A percentile compares a stretch with the other conserved stretches of the same genome.
Evolutionary conservation across 2,888 invertebrate species (phyloP).

Genomic region (Spodoptera littoralis): DNA sequence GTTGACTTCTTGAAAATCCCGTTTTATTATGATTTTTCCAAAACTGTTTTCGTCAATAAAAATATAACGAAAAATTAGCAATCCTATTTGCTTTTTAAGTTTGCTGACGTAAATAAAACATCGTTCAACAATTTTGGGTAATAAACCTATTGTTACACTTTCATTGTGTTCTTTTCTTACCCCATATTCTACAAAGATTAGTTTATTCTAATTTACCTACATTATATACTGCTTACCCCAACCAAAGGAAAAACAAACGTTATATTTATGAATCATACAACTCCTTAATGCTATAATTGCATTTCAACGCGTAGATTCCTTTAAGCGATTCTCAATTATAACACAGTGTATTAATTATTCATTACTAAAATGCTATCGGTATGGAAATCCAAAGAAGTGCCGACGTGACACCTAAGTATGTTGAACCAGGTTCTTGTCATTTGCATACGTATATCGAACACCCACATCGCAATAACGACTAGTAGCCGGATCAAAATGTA

Average conservation of each 20-base stretch:
- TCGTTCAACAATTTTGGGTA: too few species aligned
- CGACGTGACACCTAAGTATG: slow-evolving; percentile 69
- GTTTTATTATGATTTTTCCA: too few species aligned
- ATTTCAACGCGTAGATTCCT: slow-evolving; percentile 45
- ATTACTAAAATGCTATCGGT: slow-evolving; percentile 61
- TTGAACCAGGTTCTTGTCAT: slow-evolving; percentile 66
- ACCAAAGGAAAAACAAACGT: too few species aligned
- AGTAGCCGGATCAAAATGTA: slow-evolving; percentile 85
- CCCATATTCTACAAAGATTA: too few species aligned
- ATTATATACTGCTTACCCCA: slow-evolving; percentile 4
- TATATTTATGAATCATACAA: too few species aligned
- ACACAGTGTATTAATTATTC: slow-evolving; percentile 61
- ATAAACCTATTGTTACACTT: too few species aligned
- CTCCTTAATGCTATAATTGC: slow-evolving; percentile 17
- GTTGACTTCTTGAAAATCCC: too few species aligned
- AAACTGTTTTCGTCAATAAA: too few species aligned
- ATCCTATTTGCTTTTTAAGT: too few species aligned
- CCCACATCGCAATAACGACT: slow-evolving; percentile 84
- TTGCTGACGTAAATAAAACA: too few species aligned
- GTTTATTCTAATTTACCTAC: neutral
- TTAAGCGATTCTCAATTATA: slow-evolving; percentile 53
- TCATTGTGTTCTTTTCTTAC: too few species aligned
- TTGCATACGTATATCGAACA: slow-evolving; percentile 85
- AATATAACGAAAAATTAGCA: too few species aligned
- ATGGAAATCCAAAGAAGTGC: slow-evolving; percentile 72